Percentiles rank a stretch among this genome's conserved stretches.
phyloP scores from a whole-genome alignment of 2,113 vertebrate genomes.

The Pseudopipra pipra region DNA sequence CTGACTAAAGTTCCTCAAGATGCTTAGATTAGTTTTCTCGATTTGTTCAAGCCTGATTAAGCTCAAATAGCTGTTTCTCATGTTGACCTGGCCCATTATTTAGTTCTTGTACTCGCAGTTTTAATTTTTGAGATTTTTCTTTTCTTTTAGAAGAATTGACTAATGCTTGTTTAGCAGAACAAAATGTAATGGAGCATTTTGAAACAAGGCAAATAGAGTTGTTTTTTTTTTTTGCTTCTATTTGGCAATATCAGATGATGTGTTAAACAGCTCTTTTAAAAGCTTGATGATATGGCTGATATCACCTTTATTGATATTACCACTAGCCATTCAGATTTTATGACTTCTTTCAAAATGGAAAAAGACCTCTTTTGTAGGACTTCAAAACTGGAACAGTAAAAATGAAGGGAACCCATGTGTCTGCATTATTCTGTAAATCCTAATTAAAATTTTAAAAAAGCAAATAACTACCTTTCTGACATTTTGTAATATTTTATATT shows the following conservation, averaged over 20 bases:
- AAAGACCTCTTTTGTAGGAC: constrained; percentile 32
- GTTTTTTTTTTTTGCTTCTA: neutral
- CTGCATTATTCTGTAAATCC: neutral
- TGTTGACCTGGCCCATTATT: neutral
- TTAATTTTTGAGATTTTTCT: neutral
- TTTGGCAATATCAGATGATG: neutral
- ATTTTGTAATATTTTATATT: neutral
- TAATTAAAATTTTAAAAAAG: neutral
- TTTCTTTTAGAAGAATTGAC: neutral
- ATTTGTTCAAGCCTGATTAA: neutral
- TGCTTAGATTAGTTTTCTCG: neutral
- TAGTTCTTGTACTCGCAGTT: neutral
- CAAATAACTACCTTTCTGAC: neutral
- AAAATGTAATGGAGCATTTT: neutral
- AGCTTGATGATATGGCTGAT: neutral
- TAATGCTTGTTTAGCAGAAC: neutral
- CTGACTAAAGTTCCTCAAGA: neutral
- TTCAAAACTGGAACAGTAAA: neutral
- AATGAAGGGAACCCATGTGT: neutral
- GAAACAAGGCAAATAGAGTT: neutral
- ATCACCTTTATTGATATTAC: constrained; percentile 38
- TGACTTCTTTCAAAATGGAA: constrained; percentile 51
- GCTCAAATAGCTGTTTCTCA: neutral
- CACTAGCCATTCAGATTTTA: constrained; percentile 20
- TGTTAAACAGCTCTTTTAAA: constrained; percentile 4